Percentiles rank a stretch among this genome's conserved stretches.
Evolutionary conservation across 2,888 invertebrate species (phyloP).

Genomic region (Macropis europaea): DNA sequence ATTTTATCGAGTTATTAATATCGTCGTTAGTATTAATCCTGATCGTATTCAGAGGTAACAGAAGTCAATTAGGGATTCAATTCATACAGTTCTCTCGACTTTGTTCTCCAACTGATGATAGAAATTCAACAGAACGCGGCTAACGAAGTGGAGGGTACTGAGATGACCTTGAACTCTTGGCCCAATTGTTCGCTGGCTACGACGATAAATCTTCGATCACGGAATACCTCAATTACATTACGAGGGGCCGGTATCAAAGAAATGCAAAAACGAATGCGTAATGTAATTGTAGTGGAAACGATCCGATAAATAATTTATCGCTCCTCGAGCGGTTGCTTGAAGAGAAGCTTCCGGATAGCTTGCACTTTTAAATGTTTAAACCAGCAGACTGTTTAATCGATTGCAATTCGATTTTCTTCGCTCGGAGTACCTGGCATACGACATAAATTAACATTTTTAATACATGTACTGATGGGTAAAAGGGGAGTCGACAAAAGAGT

Average conservation of each 20-base stretch:
- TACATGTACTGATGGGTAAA: too few species aligned
- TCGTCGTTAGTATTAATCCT: neutral
- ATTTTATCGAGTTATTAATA: too few species aligned
- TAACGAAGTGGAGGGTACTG: conserved; percentile 26
- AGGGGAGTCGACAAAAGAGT: too few species aligned
- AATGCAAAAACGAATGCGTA: neutral
- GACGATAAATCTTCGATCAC: conserved; percentile 8
- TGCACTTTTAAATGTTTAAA: too few species aligned
- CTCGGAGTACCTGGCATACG: too few species aligned
- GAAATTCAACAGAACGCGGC: conserved; percentile 16
- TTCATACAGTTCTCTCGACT: conserved; percentile 27
- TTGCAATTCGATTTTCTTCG: too few species aligned
- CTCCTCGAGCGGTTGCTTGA: neutral
- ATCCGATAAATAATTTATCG: neutral
- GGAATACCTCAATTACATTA: conserved; percentile 7
- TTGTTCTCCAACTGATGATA: conserved; percentile 33
- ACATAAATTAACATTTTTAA: too few species aligned
- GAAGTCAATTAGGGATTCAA: conserved; percentile 22
- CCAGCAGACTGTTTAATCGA: too few species aligned
- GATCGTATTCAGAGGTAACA: neutral
- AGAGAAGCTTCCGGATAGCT: too few species aligned
- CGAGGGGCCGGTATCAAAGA: neutral
- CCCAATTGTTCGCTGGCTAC: conserved; percentile 29
- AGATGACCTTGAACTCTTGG: conserved; percentile 39
- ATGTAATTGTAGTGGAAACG: neutral